Evolutionary conservation across 2,113 vertebrate genomes (phyloP), one percentile per base, ranked within the genome.

Genomic region (Apodemus sylvaticus): DNA sequence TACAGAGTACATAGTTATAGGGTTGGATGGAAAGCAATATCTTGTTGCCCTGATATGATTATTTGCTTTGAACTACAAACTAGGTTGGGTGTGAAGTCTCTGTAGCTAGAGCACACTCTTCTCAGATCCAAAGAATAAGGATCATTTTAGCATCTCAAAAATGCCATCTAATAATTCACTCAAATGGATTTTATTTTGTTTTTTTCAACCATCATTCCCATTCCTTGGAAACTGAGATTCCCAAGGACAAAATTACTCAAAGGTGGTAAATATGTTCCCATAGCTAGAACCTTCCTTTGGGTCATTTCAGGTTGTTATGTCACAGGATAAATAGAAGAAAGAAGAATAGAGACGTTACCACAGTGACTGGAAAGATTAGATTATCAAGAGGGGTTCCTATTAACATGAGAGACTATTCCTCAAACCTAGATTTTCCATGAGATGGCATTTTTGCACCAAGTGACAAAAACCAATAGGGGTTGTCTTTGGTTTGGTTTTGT

Each of bases 11-110:
- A 42, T 12, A 9, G 55, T 55, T 73, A n/a, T 62, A 68, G 73
- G 42, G 4, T 79, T 0, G 0, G 19, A 39, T 7, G 10, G 34
- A 74, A 90, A 58, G 31, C 6, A 48, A 20, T 0, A 2, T 3
- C 42, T 13, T 17, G 14, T 90, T 26, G 62, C 13, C 36, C n/a
- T 83, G 10, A 36, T 66, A 26, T 26, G 10, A 42, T 31, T 45
- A 45, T 71, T 26, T 58, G 42, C 45, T 70, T 26, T 86, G n/a
- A 89, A 34, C 42, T 76, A 58, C 19, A 7, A 78, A 14, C 16
- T 45, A 5, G 29, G 19, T 10, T n/a, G 29, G 24, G 31, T n/a
- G 16, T 42, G 26, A n/a, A 74, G 58, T 78, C 31, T 70, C 16
- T 68, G 1, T 2, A 66, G 17, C 60, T 42, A 76, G n/a, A 76